phyloP scores from a whole-genome alignment of 2,888 invertebrate genomes.

The Drosophila yooni region DNA sequence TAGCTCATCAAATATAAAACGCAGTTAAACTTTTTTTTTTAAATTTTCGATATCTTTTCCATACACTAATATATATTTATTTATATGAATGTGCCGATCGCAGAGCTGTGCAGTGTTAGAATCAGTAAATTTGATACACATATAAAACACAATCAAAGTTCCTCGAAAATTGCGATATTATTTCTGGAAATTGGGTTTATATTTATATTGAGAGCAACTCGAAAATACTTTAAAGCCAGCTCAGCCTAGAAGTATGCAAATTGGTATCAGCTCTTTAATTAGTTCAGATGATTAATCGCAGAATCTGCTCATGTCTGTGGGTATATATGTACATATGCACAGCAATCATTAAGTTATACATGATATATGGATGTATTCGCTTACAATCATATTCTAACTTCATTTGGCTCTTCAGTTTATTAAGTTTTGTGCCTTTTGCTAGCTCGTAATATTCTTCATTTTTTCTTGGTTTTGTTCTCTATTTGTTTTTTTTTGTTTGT shows the following conservation, averaged over 20 bases:
- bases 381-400: neutral
- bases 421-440: constrained; percentile 23
- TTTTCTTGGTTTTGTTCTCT: neutral
- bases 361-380: neutral
- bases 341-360: neutral
- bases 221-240: neutral
- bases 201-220: no score
- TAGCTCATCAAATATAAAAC: neutral
- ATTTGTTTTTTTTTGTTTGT: neutral
- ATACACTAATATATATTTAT: neutral
- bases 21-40: neutral
- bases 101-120: neutral
- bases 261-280: constrained; percentile 13
- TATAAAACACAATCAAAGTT: neutral
- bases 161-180: neutral
- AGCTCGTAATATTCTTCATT: constrained; percentile 19
- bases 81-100: neutral
- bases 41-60: neutral
- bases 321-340: neutral
- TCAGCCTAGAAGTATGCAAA: constrained; percentile 52
- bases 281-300: constrained; percentile 23
- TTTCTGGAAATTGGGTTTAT: neutral
- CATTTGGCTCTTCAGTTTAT: constrained; percentile 17
- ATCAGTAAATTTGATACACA: neutral
- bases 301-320: neutral